Evolutionary conservation across 2,797 vertebrate genomes (phyloP).

Genomic region (Xyrichtys novacula): DNA sequence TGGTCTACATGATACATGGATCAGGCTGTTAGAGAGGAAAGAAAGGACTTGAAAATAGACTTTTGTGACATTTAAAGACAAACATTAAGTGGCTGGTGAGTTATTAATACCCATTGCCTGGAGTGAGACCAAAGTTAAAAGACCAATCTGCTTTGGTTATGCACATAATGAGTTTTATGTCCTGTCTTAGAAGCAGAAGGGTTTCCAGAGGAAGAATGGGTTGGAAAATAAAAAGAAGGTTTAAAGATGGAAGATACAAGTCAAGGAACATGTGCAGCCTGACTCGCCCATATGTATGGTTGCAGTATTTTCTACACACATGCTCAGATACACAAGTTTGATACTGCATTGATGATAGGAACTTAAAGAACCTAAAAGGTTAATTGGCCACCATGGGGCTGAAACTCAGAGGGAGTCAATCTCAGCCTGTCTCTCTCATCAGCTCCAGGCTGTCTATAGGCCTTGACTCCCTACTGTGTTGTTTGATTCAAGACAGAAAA

Average conservation of each 20-base stretch:
- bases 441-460: conserved; percentile 43
- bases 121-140: conserved; percentile 1
- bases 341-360: conserved; percentile 36
- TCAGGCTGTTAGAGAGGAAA: not conserved
- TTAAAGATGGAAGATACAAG: conserved; percentile 4
- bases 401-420: conserved; percentile 60
- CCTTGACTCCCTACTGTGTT: conserved; percentile 42
- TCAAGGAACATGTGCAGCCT: conserved; percentile 59
- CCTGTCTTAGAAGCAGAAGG: conserved; percentile 6
- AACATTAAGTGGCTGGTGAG: conserved; percentile 10
- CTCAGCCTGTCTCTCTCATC: conserved; percentile 49
- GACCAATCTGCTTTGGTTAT: not conserved
- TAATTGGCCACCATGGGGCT: conserved; percentile 74
- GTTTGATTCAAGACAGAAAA: conserved; percentile 52
- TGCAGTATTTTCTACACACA: conserved; percentile 26
- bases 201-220: not conserved
- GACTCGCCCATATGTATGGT: not conserved
- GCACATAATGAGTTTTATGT: not conserved
- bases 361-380: conserved; percentile 68
- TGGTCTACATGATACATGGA: not conserved
- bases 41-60: not conserved
- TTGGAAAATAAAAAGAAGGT: conserved; percentile 1
- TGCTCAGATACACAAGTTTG: not conserved
- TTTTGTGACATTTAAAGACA: not conserved
- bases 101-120: conserved; percentile 10